These are phyloP conservation scores for Coreius guichenoti DNA, from an alignment of 2,797 vertebrate genomes.

Conservation along the genomic window DNA sequence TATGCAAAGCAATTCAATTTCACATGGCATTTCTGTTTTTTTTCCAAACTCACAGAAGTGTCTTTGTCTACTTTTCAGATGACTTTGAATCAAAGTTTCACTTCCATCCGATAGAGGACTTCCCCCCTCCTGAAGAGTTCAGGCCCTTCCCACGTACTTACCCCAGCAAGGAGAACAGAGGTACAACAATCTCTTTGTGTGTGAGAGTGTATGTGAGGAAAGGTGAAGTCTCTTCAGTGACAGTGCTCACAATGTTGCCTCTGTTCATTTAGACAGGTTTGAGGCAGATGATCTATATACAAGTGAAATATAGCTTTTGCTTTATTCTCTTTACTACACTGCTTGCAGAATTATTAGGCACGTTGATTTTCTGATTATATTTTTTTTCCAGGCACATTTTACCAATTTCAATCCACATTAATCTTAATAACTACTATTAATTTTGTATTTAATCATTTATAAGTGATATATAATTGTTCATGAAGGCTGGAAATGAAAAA, in stretches of 20 bases:
- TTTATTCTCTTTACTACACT: background rate
- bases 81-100: conserved; percentile 99
- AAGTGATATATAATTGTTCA: too few relatives aligned
- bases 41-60: background rate
- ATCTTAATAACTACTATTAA: too few relatives aligned
- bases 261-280: conserved; percentile 10
- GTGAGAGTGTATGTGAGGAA: conserved; percentile 12
- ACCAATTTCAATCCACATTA: too few relatives aligned
- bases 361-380: too few relatives aligned
- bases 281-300: background rate
- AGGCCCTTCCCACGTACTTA: conserved; percentile 90
- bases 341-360: too few relatives aligned
- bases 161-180: conserved; percentile 92
- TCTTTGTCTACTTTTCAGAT: conserved; percentile 74
- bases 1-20: background rate
- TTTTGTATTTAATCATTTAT: too few relatives aligned
- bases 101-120: conserved; percentile 94
- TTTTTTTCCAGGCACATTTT: too few relatives aligned
- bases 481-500: too few relatives aligned
- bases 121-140: conserved; percentile 94
- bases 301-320: background rate
- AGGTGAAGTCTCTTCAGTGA: conserved; percentile 41
- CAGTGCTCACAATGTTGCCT: conserved; percentile 23
- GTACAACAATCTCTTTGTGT: conserved; percentile 69
- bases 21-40: background rate